A percentile compares a stretch with the other conserved stretches of the same genome.
Evolutionary conservation across 2,797 vertebrate species (phyloP).

Genomic region (Danio aesculapii): DNA sequence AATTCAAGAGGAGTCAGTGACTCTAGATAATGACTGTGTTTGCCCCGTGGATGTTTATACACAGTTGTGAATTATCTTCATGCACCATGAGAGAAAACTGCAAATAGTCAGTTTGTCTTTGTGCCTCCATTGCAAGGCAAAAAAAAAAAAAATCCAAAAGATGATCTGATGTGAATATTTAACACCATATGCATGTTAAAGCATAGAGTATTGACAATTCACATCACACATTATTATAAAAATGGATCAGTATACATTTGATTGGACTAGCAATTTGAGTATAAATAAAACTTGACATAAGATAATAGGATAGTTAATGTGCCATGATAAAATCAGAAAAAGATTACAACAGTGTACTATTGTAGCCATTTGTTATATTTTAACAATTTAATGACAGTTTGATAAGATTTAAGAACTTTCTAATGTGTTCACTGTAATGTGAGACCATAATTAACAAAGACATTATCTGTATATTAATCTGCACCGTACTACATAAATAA

Average conservation of each 20-base stretch:
- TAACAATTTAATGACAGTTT: no score
- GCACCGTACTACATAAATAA: no score
- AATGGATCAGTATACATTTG: not conserved
- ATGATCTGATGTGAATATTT: not conserved
- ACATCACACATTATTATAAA: not conserved
- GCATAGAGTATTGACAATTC: not conserved
- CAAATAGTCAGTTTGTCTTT: not conserved
- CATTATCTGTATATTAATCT: no score
- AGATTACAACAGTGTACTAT: no score
- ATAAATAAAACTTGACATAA: no score
- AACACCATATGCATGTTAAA: not conserved
- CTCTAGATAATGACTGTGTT: constrained; percentile 14
- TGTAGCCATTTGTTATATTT: no score
- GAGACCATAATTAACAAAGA: no score
- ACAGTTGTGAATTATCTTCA: not conserved
- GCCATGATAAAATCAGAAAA: no score
- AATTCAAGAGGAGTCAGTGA: constrained; percentile 19
- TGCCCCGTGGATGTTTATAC: constrained; percentile 6
- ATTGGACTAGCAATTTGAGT: no score
- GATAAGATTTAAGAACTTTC: no score
- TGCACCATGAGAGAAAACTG: not conserved
- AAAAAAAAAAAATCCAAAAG: not conserved
- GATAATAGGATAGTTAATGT: no score
- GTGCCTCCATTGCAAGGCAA: not conserved
- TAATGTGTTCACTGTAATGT: no score